These are phyloP conservation scores for Pyrochroa serraticornis DNA, from an alignment of 2,888 invertebrate genomes.

Conservation along the genomic window DNA sequence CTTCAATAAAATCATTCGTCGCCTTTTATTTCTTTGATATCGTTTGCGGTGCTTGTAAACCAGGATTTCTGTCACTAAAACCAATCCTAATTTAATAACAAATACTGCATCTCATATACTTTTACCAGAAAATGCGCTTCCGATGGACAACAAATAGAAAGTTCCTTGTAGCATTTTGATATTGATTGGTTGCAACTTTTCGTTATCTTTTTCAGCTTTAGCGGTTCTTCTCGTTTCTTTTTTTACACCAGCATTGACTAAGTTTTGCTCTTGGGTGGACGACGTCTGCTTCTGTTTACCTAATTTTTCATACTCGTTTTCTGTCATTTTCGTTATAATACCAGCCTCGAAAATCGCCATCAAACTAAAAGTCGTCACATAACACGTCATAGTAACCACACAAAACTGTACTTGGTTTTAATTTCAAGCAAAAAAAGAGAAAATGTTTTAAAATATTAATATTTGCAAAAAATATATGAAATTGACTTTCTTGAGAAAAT, in stretches of 20 bases:
- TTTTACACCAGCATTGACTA: conserved; percentile 31
- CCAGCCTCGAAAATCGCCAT: conserved; percentile 79
- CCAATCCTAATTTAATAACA: conserved; percentile 34
- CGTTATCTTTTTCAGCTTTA: conserved; percentile 49
- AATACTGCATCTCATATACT: not conserved
- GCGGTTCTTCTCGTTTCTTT: conserved; percentile 43
- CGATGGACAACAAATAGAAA: conserved; percentile 72
- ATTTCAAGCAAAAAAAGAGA: too few relatives aligned
- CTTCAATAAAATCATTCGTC: conserved; percentile 13
- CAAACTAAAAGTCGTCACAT: conserved; percentile 62
- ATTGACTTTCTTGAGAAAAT: too few relatives aligned
- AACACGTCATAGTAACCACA: too few relatives aligned
- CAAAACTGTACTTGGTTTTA: too few relatives aligned
- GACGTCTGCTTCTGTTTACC: conserved; percentile 63
- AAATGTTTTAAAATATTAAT: too few relatives aligned
- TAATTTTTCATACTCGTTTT: conserved; percentile 74
- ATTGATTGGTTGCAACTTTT: conserved; percentile 68
- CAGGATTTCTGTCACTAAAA: conserved; percentile 39
- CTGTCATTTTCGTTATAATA: conserved; percentile 77
- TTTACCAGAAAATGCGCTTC: conserved; percentile 66
- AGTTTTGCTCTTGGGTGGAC: conserved; percentile 54
- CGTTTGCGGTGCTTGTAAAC: conserved; percentile 36
- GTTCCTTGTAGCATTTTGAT: conserved; percentile 76
- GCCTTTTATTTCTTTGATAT: conserved; percentile 25
- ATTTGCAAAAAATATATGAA: too few relatives aligned